These are phyloP conservation scores for Pterobdella sp. DNA, from an alignment of 2,888 invertebrate species.

Conservation along the genomic window DNA sequence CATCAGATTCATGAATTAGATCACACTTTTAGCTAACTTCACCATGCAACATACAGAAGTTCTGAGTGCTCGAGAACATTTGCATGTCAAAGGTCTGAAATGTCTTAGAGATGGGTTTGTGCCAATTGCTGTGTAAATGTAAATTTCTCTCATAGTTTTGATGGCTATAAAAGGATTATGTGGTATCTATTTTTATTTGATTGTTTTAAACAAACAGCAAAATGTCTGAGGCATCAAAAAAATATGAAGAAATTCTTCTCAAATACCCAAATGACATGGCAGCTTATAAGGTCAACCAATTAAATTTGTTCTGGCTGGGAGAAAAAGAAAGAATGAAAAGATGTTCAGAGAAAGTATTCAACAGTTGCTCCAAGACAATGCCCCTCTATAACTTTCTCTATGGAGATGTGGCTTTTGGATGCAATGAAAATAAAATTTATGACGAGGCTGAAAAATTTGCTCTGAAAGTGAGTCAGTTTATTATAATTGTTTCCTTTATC, in stretches of 20 bases:
- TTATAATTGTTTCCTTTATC: neutral
- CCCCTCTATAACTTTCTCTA: slow-evolving; percentile 3
- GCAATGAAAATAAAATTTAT: neutral
- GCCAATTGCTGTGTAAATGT: neutral
- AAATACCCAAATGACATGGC: neutral
- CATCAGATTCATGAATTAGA: too few species aligned
- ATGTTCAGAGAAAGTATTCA: neutral
- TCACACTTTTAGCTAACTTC: too few species aligned
- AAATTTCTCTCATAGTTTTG: too few species aligned
- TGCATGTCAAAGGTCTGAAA: slow-evolving; percentile 5
- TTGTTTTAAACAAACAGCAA: too few species aligned
- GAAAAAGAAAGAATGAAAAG: neutral
- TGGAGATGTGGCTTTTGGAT: neutral
- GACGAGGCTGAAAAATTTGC: neutral
- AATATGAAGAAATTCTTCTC: neutral
- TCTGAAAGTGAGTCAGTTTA: neutral
- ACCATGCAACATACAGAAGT: neutral
- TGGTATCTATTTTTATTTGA: too few species aligned
- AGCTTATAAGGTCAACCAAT: slow-evolving; percentile 1
- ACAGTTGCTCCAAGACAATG: neutral
- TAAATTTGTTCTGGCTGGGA: neutral
- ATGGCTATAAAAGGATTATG: too few species aligned
- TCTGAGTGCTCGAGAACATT: neutral
- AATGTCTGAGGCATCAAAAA: neutral
- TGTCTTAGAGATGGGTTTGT: neutral